Base-by-base conservation (phyloP, 2,797 vertebrate species). In the Aselliscus stoliczkanus region DNA sequence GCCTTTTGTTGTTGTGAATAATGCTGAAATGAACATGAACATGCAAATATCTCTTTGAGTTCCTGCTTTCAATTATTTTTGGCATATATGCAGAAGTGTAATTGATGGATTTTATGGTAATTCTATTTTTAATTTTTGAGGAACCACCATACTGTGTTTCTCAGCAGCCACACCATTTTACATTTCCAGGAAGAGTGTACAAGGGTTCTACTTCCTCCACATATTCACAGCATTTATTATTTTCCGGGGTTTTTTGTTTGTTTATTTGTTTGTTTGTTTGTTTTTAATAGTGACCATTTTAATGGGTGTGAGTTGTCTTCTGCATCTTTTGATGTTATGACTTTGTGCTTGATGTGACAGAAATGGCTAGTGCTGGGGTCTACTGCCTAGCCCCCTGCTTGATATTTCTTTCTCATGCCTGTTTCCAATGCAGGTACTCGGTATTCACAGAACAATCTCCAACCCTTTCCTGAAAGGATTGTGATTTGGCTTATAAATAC, bases 401-500 rank as follows among this genome's bases (percentile, higher is more conserved):
- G 34, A 9, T 9, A 3, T 18, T 31, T 65, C 37, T 3, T 82
- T 42, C 31, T 39, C 11, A 17, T 4, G 17, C 52, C 72, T 89
- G 47, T 72, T 70, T 83, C 39, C 27, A 27, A 34, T 12, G 31
- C 13, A 15, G 42, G 18, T 2, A 42, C 39, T 90, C n/a, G 1
- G 14, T 85, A 80, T 73, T 88, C 81, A 72, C 31, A 90, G 54
- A 92, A 37, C 25, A 60, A 67, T 67, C n/a, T 56, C 73, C 39
- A 75, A 7, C 10, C 52, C 54, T 93, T 84, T 81, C 50, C 42
- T 93, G 39, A 94, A 87, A 93, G 5, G 31, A 64, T 42, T 89
- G 29, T 81, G 81, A 76, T 54, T 81, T 82, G 21, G 44, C 23
- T 95, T 95, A 56, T 84, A 95, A 93, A 88, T 86, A 67, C 37